Evolutionary conservation across 2,888 invertebrate species (phyloP), one percentile per base, ranked within the genome.

Genomic region (Axea sp.): DNA sequence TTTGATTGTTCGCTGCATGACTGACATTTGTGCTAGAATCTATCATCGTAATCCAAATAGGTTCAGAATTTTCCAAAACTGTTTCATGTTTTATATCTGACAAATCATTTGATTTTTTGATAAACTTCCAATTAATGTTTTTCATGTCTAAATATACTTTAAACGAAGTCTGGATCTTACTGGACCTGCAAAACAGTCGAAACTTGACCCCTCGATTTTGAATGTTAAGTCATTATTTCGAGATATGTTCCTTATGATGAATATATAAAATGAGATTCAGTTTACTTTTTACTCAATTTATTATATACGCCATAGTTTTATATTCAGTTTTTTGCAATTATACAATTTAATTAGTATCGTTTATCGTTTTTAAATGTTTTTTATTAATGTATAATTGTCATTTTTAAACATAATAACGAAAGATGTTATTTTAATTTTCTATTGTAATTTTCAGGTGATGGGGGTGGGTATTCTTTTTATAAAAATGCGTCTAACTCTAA

Each of bases 161-260:
- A 81, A 84, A 81, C 64, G 82, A 71, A 77, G 79, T 80, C 81
- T 77, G 78, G 73, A 64, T 75, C 76, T 73, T 84, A 80, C 78
- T 72, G 80, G 80, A 86, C 83, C 86, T 86, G 84, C 67, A 86
- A 86, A 86, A 86, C 76, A 85, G 82, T 83, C 81, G 79, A 80
- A 80, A 78, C 83, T 86, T 85, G 82, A 84, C 83, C 83, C 78
- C 64, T 73, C 75, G n/a, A 30, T 41, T 22, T 41, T 26, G 15
- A 77, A 53, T 74, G 75, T 71, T 72, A 72, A 59, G 68, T 62
- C 12, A 71, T 28, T 37, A 68, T 49, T 55, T 64, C 24, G 26
- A 49, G 3, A 49, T 4, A 35, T 33, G 30, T 39, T 45, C 37
- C 35, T 28, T 7, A 22, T 9, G 55, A 12, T 30, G 55, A n/a